These are phyloP conservation scores for Pterostichus niger DNA, from an alignment of 2,888 invertebrate species.

Conservation along the genomic window DNA sequence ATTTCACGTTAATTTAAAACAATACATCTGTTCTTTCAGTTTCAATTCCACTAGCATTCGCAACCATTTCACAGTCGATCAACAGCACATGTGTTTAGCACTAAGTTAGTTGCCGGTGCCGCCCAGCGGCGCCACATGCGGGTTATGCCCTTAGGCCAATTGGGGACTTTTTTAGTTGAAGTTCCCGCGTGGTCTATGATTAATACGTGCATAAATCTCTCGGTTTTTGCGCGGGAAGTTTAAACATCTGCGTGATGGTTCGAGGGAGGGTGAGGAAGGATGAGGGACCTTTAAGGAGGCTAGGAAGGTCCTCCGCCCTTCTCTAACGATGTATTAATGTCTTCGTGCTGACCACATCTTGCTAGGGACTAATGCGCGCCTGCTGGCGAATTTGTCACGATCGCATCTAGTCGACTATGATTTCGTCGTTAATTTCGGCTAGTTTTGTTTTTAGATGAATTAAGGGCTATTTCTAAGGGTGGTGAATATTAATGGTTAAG, in stretches of 20 bases:
- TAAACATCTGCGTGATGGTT: conserved; percentile 38
- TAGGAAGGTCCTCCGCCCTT: neutral
- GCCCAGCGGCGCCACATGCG: conserved; percentile 29
- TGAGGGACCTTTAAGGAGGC: neutral
- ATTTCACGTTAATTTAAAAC: conserved; percentile 58
- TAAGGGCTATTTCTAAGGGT: conserved; percentile 5
- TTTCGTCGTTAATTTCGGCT: conserved; percentile 56
- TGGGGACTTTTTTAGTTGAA: conserved; percentile 21
- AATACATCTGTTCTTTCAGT: conserved; percentile 43
- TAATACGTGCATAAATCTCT: conserved; percentile 59
- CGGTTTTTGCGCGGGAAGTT: conserved; percentile 55
- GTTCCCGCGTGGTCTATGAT: conserved; percentile 42
- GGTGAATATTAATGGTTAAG: conserved; percentile 11
- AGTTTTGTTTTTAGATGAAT: conserved; percentile 36
- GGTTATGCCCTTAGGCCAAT: neutral
- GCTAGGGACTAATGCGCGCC: conserved; percentile 26
- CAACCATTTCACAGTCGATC: conserved; percentile 20
- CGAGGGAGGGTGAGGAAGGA: neutral
- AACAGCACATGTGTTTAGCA: conserved; percentile 21
- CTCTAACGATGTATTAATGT: conserved; percentile 65
- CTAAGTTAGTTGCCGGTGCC: neutral
- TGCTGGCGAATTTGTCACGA: conserved; percentile 53
- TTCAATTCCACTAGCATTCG: conserved; percentile 5
- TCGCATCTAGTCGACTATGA: conserved; percentile 52
- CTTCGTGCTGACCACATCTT: conserved; percentile 63